Evolutionary conservation across 2,797 vertebrate genomes (phyloP).

Genomic region (Hephaestus fuliginosus): DNA sequence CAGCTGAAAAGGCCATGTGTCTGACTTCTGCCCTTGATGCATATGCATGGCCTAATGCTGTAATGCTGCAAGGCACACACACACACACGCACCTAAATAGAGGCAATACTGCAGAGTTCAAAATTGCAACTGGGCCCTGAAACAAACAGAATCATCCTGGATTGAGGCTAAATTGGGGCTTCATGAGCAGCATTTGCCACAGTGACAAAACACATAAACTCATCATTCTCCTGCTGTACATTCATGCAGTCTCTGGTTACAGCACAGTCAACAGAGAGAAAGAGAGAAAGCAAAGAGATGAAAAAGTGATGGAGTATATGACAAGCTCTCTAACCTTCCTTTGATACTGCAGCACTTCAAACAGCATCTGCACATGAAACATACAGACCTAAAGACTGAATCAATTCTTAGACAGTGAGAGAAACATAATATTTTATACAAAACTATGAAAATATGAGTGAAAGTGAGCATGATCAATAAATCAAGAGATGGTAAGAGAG

Average conservation of each 20-base stretch:
- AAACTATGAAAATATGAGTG: not conserved
- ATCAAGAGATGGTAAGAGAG: not conserved
- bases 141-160: not conserved
- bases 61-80: constrained; percentile 16
- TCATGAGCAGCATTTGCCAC: not conserved
- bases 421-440: constrained; percentile 1
- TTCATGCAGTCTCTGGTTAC: not conserved
- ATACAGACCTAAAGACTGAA: not conserved
- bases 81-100: constrained; percentile 9
- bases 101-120: not conserved
- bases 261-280: not conserved
- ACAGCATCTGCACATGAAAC: not conserved
- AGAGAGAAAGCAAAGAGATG: not conserved
- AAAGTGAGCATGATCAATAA: not conserved
- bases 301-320: not conserved
- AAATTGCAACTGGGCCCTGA: not conserved
- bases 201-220: not conserved
- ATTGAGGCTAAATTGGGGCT: not conserved
- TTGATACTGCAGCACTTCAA: constrained; percentile 4
- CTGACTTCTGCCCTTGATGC: constrained; percentile 42
- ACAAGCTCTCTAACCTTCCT: not conserved
- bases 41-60: constrained; percentile 48
- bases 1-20: constrained; percentile 53
- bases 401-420: not conserved
- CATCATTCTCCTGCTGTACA: not conserved